Percentiles rank a stretch among this genome's conserved stretches.
Conservation (phyloP, 2,888 invertebrate species). For the Tetanocera ferruginea region DNA sequence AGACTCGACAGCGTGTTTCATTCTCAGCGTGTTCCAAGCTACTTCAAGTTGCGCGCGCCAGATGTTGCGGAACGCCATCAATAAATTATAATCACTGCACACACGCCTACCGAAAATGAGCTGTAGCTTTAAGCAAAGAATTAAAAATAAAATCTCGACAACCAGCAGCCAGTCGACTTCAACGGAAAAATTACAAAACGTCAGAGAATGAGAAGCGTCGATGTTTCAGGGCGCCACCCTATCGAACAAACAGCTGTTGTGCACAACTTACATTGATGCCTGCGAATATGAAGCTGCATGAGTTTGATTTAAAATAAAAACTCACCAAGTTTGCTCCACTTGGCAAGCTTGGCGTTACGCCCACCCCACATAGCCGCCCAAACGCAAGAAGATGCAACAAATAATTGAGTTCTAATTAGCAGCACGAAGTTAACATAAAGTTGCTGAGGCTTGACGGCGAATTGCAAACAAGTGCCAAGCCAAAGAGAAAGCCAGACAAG, state of each 20-base stretch:
- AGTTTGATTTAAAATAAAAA: neutral
- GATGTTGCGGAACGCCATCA: slow-evolving; percentile 50
- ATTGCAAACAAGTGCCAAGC: neutral
- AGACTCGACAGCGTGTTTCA: slow-evolving; percentile 1
- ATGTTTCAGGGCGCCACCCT: neutral
- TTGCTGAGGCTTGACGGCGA: neutral
- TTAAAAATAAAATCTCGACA: slow-evolving; percentile 20
- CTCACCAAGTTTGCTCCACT: neutral
- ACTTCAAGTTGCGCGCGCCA: slow-evolving; percentile 30
- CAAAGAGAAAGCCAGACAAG: neutral
- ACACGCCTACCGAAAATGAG: neutral
- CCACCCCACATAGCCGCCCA: slow-evolving; percentile 8
- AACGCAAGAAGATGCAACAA: slow-evolving; percentile 44
- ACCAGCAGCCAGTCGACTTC: neutral
- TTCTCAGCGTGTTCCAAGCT: neutral
- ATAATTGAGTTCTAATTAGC: slow-evolving; percentile 61
- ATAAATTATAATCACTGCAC: slow-evolving; percentile 55
- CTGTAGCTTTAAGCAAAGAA: neutral
- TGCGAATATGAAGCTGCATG: neutral
- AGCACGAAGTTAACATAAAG: neutral
- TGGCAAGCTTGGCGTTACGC: neutral
- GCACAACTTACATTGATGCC: neutral
- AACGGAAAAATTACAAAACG: neutral
- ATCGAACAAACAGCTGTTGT: neutral
- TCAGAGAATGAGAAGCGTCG: neutral